Base-by-base conservation (phyloP, 1,140 invertebrate genomes). In the Carposina sasakii region DNA sequence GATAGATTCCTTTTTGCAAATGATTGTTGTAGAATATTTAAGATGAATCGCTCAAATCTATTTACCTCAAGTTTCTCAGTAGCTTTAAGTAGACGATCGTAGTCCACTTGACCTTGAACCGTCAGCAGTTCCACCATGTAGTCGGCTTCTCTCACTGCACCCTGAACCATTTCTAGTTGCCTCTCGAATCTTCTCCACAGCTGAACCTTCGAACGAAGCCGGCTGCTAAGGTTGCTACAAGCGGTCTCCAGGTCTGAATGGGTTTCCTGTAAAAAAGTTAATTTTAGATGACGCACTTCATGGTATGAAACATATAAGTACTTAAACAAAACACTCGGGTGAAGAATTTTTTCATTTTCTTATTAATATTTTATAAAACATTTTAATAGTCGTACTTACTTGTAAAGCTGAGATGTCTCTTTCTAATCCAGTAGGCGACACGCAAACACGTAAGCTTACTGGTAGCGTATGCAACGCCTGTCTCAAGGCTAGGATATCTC, bases 81-180 rank as follows among this genome's bases (percentile, higher is more conserved):
- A 23, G 92, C 92, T 62, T 93, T 93, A n/a, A 90, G 78, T 33
- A 95, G 74, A 21, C 93, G 87, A 42, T 94, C 92, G 55, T 94
- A 94, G 79, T 95, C 92, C 1, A 95, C 90, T 28, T 91, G 89
- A 10, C 92, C 93, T 65, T 94, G 91, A 0, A 94, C 91, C 1
- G 91, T 91, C 2, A 94, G 83, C 10, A 94, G 73, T 61, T 95
- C 92, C 82, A 94, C 93, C 92, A 94, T 94, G 60, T 93, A 94
- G 71, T 94, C 93, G 0, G 92, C 91, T 57, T 94, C 92, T 47
- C 93, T 88, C 0, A 94, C 91, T 0, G 91, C 93, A 23, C 92
- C 90, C 41, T 94, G 91, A 1, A 95, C 92, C 69, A 90, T 61
- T 59, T 94, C 92, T 48, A 94, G 70, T 58, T 93, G 92, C 13